Evolutionary conservation across 2,113 vertebrate genomes (phyloP), one percentile per base, ranked within the genome.

Genomic region (Fukomys damarensis): DNA sequence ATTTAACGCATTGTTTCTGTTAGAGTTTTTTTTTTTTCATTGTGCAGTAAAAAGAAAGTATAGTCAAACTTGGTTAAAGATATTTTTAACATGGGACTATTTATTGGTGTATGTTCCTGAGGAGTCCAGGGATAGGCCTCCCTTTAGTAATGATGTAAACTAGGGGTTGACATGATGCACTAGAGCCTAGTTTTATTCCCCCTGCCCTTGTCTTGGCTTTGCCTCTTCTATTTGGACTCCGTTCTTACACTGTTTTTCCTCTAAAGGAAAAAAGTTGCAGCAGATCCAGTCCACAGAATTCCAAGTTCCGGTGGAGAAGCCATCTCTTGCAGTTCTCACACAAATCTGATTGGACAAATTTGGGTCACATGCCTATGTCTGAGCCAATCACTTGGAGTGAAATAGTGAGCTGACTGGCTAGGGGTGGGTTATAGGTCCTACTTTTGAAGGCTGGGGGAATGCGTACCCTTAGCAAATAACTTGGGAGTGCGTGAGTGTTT

Each of bases 1-100:
- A 81, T 41, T 93, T 94, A 85, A 88, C 24, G 90, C 81, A 49
- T 86, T 80, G 38, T 92, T 86, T 89, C 63, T 91, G 17, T 65
- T 90, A 80, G 19, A 1, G 7, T 77, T 88, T 9, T 74, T 88
- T 3, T 72, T 92, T 32, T n/a, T n/a, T n/a, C n/a, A n/a, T 32
- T 89, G 41, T 79, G 4, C 8, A 66, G 43, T 72, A 49, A 89
- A 77, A 81, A 77, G 52, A 96, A 63, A 91, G 80, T 58, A 59
- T 87, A 84, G 58, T 91, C 5, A 68, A 87, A 81, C 0, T 76
- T 84, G 28, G 24, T 89, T 82, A 89, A 92, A 68, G 28, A n/a
- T 86, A 72, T 77, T 74, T 54, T 49, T 28, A 52, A 77, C 70
- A 54, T n/a, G 65, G 10, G 41, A 63, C 26, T 72, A 7, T 80